Evolutionary conservation across 2,888 invertebrate genomes (phyloP).

Genomic region (Dynastes tityus): DNA sequence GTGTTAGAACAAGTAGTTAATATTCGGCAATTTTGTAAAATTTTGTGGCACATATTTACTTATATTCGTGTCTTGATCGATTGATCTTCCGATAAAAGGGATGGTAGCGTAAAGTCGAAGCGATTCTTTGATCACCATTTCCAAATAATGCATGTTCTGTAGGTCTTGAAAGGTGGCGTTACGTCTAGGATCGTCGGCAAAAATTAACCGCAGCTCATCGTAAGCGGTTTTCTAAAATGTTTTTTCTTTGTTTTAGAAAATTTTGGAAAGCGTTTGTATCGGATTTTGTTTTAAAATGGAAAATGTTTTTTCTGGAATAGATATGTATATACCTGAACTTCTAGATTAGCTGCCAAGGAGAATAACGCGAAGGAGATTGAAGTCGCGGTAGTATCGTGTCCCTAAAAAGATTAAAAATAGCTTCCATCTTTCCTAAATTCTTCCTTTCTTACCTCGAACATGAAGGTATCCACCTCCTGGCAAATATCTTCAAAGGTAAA

Average conservation of each 20-base stretch:
- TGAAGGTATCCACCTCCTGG: constrained; percentile 75
- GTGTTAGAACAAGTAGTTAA: constrained; percentile 49
- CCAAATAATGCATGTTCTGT: constrained; percentile 71
- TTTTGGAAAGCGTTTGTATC: neutral
- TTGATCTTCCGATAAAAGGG: constrained; percentile 70
- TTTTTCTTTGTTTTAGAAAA: neutral
- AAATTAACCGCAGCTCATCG: constrained; percentile 60
- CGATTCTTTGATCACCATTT: constrained; percentile 74
- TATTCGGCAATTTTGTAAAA: neutral
- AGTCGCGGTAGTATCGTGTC: constrained; percentile 74
- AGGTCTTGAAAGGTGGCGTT: constrained; percentile 65
- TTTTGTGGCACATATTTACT: constrained; percentile 60
- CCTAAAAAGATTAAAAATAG: constrained; percentile 62
- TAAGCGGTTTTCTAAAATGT: constrained; percentile 59
- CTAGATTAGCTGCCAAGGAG: constrained; percentile 71
- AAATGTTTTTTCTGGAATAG: neutral
- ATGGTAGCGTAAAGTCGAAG: constrained; percentile 74
- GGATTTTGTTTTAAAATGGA: too few species aligned
- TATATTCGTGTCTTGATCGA: constrained; percentile 70
- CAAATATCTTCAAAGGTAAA: constrained; percentile 72
- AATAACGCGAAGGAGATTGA: constrained; percentile 73
- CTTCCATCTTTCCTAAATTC: neutral
- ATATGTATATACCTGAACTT: constrained; percentile 66
- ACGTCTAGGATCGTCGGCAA: constrained; percentile 59
- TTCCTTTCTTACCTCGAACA: constrained; percentile 71